phyloP scores from a whole-genome alignment of 2,888 invertebrate genomes.

The Hypolimnas misippus region DNA sequence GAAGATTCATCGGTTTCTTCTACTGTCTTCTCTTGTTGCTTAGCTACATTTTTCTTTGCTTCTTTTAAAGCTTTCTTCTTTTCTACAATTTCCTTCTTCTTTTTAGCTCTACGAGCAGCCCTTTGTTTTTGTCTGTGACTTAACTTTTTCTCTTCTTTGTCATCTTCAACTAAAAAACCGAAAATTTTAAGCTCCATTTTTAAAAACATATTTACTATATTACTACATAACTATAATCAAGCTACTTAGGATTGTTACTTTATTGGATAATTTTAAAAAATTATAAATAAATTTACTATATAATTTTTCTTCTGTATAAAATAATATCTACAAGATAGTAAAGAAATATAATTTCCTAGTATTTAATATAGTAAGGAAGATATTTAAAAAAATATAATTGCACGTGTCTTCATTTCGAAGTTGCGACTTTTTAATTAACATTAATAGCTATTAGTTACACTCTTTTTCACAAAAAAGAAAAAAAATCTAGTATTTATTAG shows the following conservation, averaged over 20 bases:
- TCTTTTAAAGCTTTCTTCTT: conserved; percentile 70
- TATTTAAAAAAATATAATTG: background rate
- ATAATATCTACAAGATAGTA: no score
- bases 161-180: conserved; percentile 71
- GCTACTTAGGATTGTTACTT: no score
- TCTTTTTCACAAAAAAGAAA: background rate
- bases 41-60: conserved; percentile 71
- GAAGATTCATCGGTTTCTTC: conserved; percentile 48
- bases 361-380: no score
- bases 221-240: no score
- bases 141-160: conserved; percentile 82
- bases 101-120: conserved; percentile 84
- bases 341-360: no score
- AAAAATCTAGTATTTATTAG: conserved; percentile 4
- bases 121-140: conserved; percentile 89
- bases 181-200: no score
- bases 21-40: conserved; percentile 57
- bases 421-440: no score
- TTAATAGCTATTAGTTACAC: background rate
- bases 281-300: no score
- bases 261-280: no score
- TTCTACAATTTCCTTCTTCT: conserved; percentile 75
- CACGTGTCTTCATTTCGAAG: no score
- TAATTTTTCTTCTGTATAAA: background rate
- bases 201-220: no score